Base-by-base conservation (phyloP, 2,888 invertebrate genomes). In the Embidobia sp. region DNA sequence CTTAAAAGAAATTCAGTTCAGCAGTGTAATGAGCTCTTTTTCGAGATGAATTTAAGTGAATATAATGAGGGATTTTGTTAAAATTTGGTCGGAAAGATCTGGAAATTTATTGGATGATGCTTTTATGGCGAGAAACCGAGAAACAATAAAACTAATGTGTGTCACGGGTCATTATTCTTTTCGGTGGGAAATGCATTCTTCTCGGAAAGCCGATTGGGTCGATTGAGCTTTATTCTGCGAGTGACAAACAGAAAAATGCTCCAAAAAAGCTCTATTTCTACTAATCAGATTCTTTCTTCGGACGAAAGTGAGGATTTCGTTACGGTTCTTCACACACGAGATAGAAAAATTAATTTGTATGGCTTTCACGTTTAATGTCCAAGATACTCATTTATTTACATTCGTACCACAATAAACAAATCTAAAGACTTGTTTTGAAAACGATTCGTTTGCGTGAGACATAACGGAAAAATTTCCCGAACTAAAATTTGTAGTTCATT, bases 221-320 rank as follows among this genome's bases (percentile, higher is more conserved):
- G 63, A 63, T 64, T 51, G 51, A 64, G 51, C 49, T 69, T 69
- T 48, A 69, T 59, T 69, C 69, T 59, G 59, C 69, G 33, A 59
- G 49, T 59, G 69, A 69, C 69, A 59, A 67, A 69, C 69, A 51
- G 69, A 69, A 69, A 59, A 69, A 69, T 69, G 69, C 42, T 16
- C 16, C 27, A 42, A 57, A 59, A 69, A 55, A 69, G 33, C 49
- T 57, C 42, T 31, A 57, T 59, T 69, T 57, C 67, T 49, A 42
- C 49, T 69, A 69, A 59, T 59, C 49, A 59, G 69, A 59, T 59
- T 15, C 42, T 59, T 69, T 51, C 49, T 59, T 49, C 19, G 42
- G 16, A 7, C 37, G 11, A 33, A 55, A 67, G 44, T 26, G 53
- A 53, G 33, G 44, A 46, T 49, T 67, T 57, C 57, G 57, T 67